A percentile compares a stretch with the other conserved stretches of the same genome.
Conservation (phyloP, 2,888 invertebrate genomes). For the Lasioglossum pauxillum region DNA sequence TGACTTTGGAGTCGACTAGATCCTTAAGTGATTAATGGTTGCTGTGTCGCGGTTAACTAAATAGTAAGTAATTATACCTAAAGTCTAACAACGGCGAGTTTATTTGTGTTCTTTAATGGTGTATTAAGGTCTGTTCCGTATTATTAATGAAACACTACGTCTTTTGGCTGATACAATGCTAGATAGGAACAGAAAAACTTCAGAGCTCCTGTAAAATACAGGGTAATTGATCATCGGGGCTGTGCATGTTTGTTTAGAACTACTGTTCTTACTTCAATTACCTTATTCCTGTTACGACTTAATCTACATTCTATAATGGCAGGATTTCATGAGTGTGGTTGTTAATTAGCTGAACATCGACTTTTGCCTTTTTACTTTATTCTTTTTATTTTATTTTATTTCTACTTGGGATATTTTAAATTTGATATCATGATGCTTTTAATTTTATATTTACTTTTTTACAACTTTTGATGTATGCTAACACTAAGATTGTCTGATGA, state of each 20-base stretch:
- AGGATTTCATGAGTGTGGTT: neutral
- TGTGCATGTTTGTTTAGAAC: neutral
- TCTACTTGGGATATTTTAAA: neutral
- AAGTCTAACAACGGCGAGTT: neutral
- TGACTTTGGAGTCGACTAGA: neutral
- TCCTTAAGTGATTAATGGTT: conserved; percentile 8
- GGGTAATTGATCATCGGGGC: neutral
- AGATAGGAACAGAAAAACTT: neutral
- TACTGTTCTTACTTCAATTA: neutral
- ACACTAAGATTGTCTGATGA: no score
- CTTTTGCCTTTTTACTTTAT: neutral
- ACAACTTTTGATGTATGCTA: no score
- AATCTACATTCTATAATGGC: neutral
- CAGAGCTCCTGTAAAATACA: no score
- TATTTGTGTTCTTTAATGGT: neutral
- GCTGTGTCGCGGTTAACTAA: conserved; percentile 2
- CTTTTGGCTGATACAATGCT: neutral
- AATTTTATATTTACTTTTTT: no score
- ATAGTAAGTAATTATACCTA: conserved; percentile 13
- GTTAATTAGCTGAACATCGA: neutral
- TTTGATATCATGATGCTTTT: neutral
- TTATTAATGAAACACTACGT: conserved; percentile 3
- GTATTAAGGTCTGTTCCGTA: neutral
- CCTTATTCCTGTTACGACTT: neutral
- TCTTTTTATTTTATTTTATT: neutral